phyloP scores from a whole-genome alignment of 2,797 vertebrate species.

The Taeniopygia guttata region DNA sequence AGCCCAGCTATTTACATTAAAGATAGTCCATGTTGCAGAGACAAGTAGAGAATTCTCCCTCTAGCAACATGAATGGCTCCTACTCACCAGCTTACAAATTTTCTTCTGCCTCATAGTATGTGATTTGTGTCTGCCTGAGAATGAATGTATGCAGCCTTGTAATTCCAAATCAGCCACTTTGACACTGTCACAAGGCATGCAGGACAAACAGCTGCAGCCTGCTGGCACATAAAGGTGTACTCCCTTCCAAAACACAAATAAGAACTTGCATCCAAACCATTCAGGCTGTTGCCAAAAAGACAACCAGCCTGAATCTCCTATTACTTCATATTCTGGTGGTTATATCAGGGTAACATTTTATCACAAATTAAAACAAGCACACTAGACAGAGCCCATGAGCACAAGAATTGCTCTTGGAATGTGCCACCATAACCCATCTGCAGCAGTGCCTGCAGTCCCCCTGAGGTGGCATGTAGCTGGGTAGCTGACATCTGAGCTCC shows the following conservation, averaged over 20 bases:
- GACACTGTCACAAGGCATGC: neutral
- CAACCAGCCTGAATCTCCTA: neutral
- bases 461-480: neutral
- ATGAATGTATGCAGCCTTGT: neutral
- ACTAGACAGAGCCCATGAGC: neutral
- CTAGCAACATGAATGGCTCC: neutral
- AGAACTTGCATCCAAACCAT: neutral
- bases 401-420: neutral
- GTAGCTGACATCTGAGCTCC: neutral
- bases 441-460: neutral
- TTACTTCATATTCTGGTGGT: neutral
- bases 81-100: neutral
- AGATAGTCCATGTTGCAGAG: neutral
- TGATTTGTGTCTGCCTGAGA: neutral
- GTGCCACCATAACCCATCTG: neutral
- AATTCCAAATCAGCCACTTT: neutral
- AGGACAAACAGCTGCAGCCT: slow-evolving; percentile 5
- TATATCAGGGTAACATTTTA: neutral
- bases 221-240: neutral
- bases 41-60: neutral
- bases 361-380: neutral
- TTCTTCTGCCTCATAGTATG: neutral
- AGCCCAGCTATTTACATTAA: neutral
- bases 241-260: neutral
- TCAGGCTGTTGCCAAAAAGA: neutral